These are phyloP conservation scores for Mellilla xanthometata DNA, from an alignment of 2,888 invertebrate species.

Conservation along the genomic window DNA sequence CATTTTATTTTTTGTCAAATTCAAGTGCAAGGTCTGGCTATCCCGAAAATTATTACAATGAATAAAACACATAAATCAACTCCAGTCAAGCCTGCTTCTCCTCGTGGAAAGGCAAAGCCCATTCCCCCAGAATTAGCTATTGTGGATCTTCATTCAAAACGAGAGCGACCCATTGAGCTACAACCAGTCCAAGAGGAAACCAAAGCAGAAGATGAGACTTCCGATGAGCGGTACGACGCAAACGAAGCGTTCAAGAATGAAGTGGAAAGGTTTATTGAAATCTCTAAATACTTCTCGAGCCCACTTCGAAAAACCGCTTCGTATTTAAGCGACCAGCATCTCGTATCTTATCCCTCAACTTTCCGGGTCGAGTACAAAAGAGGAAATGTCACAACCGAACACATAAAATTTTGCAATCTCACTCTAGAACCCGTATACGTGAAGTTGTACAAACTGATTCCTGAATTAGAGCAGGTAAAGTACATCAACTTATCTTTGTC, in stretches of 20 bases:
- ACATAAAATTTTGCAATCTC: constrained; percentile 63
- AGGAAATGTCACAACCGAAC: constrained; percentile 56
- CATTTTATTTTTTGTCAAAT: constrained; percentile 19
- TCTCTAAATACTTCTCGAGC: constrained; percentile 70
- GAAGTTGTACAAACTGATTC: constrained; percentile 63
- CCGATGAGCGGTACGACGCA: constrained; percentile 32
- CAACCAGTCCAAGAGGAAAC: constrained; percentile 44
- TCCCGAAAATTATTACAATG: constrained; percentile 10
- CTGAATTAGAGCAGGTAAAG: constrained; percentile 66
- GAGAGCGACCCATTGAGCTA: constrained; percentile 22
- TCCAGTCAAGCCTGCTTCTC: constrained; percentile 12
- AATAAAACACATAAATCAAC: constrained; percentile 17
- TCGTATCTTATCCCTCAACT: constrained; percentile 61
- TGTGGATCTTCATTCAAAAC: constrained; percentile 17
- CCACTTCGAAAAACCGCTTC: constrained; percentile 67
- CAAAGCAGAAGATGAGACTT: constrained; percentile 44
- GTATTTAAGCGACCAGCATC: constrained; percentile 61
- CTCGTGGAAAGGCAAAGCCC: constrained; percentile 16
- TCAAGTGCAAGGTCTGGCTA: constrained; percentile 8
- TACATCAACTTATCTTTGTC: constrained; percentile 62
- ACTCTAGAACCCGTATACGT: constrained; percentile 65
- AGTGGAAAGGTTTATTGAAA: constrained; percentile 66
- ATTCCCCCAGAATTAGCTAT: neutral
- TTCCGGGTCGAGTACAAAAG: constrained; percentile 60
- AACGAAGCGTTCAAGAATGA: constrained; percentile 52